Conservation (phyloP, 2,797 vertebrate species). For the Pterois miles region DNA sequence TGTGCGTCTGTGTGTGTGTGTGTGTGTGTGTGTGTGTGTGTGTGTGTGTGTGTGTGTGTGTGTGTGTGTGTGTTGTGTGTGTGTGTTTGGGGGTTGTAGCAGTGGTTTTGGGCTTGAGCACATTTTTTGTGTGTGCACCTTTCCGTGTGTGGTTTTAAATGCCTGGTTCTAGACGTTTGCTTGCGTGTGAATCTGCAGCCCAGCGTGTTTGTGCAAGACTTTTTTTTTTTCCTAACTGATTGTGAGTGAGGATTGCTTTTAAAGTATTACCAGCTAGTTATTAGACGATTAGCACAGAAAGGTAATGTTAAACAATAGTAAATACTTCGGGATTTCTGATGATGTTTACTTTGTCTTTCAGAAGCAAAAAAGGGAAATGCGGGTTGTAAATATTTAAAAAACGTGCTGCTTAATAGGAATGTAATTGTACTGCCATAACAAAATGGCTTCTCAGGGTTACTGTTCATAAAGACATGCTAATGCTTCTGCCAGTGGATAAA, state of each 20-base stretch:
- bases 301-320: constrained; percentile 39
- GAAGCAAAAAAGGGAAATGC: constrained; percentile 33
- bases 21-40: constrained; percentile 35
- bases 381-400: constrained; percentile 46
- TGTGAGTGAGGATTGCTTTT: constrained; percentile 46
- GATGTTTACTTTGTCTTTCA: constrained; percentile 32
- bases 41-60: constrained; percentile 37
- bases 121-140: constrained; percentile 65
- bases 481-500: constrained; percentile 1
- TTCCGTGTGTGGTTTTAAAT: constrained; percentile 60
- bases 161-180: constrained; percentile 61
- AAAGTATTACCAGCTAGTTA: constrained; percentile 42
- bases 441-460: constrained; percentile 20
- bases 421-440: constrained; percentile 25
- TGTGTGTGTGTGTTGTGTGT: constrained; percentile 11
- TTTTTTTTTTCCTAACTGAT: constrained; percentile 30
- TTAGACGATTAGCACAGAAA: constrained; percentile 58
- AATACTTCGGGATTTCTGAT: constrained; percentile 39
- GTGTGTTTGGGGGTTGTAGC: constrained; percentile 55
- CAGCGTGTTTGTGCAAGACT: constrained; percentile 53
- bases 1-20: constrained; percentile 17
- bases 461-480: constrained; percentile 12
- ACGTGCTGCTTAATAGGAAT: constrained; percentile 31
- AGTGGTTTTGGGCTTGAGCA: constrained; percentile 60
- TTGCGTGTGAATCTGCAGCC: constrained; percentile 68